Conservation (phyloP, 2,888 invertebrate species). For the Hermaeophaga mercurialis region DNA sequence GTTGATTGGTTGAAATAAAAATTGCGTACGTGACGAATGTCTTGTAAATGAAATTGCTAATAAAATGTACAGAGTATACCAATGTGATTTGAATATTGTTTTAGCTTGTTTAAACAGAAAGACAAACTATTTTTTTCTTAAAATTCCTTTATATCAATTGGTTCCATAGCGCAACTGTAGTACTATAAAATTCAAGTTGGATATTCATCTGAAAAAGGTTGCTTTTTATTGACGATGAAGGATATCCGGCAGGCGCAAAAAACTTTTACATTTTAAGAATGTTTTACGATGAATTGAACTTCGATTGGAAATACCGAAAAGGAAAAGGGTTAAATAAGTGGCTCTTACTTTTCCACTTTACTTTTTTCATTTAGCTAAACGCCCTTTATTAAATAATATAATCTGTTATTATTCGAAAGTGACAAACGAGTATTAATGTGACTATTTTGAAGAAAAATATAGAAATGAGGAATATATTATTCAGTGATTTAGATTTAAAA, state of each 20-base stretch:
- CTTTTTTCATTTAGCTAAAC: background rate
- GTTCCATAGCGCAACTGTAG: background rate
- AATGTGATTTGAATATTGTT: too few relatives aligned
- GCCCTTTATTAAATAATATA: too few relatives aligned
- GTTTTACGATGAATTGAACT: constrained; percentile 6
- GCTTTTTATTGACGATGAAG: constrained; percentile 5
- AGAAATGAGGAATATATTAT: background rate
- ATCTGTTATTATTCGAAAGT: too few relatives aligned
- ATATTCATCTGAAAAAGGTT: constrained; percentile 9
- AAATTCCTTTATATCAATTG: constrained; percentile 3
- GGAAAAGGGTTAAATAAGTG: background rate
- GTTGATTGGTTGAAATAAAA: too few relatives aligned
- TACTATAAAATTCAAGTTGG: constrained; percentile 1
- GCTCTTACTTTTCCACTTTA: background rate
- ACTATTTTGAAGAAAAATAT: background rate
- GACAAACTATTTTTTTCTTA: background rate
- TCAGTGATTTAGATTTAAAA: too few relatives aligned
- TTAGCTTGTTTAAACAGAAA: too few relatives aligned
- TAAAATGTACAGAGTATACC: too few relatives aligned
- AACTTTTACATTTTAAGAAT: constrained; percentile 4
- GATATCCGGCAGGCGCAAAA: constrained; percentile 2
- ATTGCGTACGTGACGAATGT: too few relatives aligned
- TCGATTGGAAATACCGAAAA: background rate
- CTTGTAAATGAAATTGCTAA: too few relatives aligned
- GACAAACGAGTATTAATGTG: too few relatives aligned